Base-by-base conservation (phyloP, 2,797 vertebrate species). In the Gymnothorax javanicus region DNA sequence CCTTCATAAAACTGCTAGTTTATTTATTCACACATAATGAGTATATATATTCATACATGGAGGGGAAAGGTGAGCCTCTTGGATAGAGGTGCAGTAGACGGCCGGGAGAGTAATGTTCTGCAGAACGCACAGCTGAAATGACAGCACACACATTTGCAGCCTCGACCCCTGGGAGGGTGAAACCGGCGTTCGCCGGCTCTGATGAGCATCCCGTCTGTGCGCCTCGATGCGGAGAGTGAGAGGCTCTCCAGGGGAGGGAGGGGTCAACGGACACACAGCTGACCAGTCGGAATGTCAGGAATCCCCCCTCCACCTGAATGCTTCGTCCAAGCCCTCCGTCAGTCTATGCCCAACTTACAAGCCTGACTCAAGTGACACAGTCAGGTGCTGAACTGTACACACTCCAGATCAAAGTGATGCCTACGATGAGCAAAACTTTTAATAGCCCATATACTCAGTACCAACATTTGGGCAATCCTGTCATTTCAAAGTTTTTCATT, bases 241-340 rank as follows among this genome's bases (percentile, higher is more conserved):
- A 17, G 20, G 75, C 7, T 43, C 33, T 52, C n/a, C 13, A 50
- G 59, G 5, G 58, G 56, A 84, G 15, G 43, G 15, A 75, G 82
- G 59, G 82, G 57, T 84, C 82, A 60, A 27, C 25, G 4, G 82
- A 83, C 82, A 56, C 59, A 33, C 15, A 84, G 83, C 56, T 84
- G 82, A 83, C 54, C n/a, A 17, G 27, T 43, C 9, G 59, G 33
- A 84, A 84, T 17, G 59, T 4, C 59, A 60, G 58, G 13, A 11
- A 60, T 43, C 25, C 59, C 82, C 59, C 83, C 11, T 62, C 83
- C 83, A 84, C 83, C 75, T 52, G 75, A 20, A 33, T 4, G 15
- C 15, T 54, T 20, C 7, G 20, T 79, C 23, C 50, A 15, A 13
- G 12, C 43, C 27, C 43, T 13, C 75, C 15, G 43, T 7, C 11